Conservation (phyloP, 2,797 vertebrate genomes). For the Xyrichtys novacula region DNA sequence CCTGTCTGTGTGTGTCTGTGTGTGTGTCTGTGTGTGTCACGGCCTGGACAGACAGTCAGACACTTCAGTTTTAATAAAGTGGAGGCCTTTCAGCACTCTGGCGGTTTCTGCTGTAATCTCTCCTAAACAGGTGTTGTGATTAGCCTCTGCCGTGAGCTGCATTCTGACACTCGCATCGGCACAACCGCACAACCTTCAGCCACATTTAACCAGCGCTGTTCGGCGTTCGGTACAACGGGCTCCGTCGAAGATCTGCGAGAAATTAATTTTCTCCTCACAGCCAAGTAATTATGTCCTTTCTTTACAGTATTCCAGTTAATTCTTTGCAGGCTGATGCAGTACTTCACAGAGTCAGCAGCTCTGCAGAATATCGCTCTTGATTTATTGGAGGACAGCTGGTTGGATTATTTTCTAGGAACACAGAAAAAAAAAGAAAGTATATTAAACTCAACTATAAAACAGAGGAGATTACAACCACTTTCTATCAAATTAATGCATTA, state of each 20-base stretch:
- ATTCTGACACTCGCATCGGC: constrained; percentile 67
- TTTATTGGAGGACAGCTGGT: constrained; percentile 11
- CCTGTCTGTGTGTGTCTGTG: constrained; percentile 3
- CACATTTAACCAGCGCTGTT: constrained; percentile 45
- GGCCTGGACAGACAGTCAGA: constrained; percentile 63
- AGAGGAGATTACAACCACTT: constrained; percentile 7
- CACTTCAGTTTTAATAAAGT: constrained; percentile 72
- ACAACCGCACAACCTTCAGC: constrained; percentile 49
- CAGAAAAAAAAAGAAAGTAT: neutral
- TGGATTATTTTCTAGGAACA: constrained; percentile 9
- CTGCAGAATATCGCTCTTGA: constrained; percentile 19
- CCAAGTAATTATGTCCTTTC: constrained; percentile 43
- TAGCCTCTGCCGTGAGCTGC: constrained; percentile 63
- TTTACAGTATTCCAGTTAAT: constrained; percentile 37
- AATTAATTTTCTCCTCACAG: constrained; percentile 32
- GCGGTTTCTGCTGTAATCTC: constrained; percentile 75
- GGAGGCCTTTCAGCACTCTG: constrained; percentile 62
- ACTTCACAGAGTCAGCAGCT: constrained; percentile 41
- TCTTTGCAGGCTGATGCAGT: constrained; percentile 50
- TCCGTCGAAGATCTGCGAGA: constrained; percentile 38
- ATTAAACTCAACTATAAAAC: neutral
- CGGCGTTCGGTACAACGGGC: constrained; percentile 39
- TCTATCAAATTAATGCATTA: constrained; percentile 18
- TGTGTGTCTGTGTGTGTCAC: constrained; percentile 44
- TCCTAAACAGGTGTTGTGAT: constrained; percentile 81